Evolutionary conservation across 2,113 vertebrate species (phyloP).

Genomic region (Holacanthus passer): DNA sequence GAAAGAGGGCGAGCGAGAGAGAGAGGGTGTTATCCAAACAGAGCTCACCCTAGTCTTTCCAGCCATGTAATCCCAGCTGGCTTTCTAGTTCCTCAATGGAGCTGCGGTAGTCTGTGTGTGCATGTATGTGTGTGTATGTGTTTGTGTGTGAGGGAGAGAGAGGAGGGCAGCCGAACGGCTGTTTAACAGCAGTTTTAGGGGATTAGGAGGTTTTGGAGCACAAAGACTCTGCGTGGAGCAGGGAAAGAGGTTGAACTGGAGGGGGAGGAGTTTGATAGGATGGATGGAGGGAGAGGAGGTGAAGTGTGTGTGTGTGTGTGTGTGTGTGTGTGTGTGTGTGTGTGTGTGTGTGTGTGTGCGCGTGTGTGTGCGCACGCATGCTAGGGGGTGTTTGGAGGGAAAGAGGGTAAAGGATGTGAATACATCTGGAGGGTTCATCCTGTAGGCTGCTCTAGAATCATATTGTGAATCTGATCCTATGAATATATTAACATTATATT

Average conservation of each 20-base stretch:
- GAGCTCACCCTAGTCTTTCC: conserved; percentile 74
- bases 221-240: conserved; percentile 80
- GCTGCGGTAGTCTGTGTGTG: conserved; percentile 23
- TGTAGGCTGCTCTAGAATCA: not conserved
- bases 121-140: conserved; percentile 30
- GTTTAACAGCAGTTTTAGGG: conserved; percentile 85
- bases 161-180: conserved; percentile 76
- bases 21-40: conserved; percentile 77
- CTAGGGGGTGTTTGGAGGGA: conserved; percentile 39
- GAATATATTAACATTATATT: not conserved
- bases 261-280: conserved; percentile 63
- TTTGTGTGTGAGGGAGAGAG: conserved; percentile 22
- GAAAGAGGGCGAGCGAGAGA: conserved; percentile 32
- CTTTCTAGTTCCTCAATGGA: conserved; percentile 76
- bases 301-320: conserved; percentile 31
- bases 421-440: conserved; percentile 11
- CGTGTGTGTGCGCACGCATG: too few relatives aligned
- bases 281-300: conserved; percentile 32
- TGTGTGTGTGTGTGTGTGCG: conserved; percentile 3
- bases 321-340: conserved; percentile 24
- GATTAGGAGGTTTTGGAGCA: conserved; percentile 82
- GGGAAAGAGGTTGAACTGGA: conserved; percentile 61
- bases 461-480: not conserved
- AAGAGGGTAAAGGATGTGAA: conserved; percentile 33
- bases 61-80: conserved; percentile 75